Evolutionary conservation across 2,888 invertebrate genomes (phyloP).

Genomic region (Anthrax anthrax): DNA sequence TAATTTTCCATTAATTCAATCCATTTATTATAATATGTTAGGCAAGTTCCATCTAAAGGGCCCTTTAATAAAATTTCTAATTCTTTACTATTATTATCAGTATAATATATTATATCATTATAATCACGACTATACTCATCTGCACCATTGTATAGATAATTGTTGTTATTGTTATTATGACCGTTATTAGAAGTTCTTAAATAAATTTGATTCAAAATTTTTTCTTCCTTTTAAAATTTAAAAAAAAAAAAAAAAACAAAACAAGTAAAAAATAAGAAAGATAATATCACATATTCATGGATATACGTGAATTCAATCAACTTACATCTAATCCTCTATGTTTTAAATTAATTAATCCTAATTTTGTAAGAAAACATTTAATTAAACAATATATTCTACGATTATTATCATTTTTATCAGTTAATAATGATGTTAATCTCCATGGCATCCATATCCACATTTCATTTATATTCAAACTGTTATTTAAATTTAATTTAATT

Average conservation of each 20-base stretch:
- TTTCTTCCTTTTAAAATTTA: background rate
- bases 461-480: background rate
- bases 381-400: constrained; percentile 18
- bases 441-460: constrained; percentile 11
- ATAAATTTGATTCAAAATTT: no score
- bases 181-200: no score
- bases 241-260: background rate
- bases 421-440: constrained; percentile 16
- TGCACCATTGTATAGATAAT: no score
- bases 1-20: constrained; percentile 10
- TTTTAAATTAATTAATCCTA: constrained; percentile 21
- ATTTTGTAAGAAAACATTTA: constrained; percentile 20
- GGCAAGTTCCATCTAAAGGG: constrained; percentile 15
- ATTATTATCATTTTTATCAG: constrained; percentile 11
- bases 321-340: constrained; percentile 18
- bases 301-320: no score
- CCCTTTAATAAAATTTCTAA: constrained; percentile 5
- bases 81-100: no score
- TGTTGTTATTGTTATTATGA: no score
- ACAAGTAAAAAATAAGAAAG: background rate
- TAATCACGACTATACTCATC: no score
- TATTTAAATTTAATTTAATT: no score
- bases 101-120: no score
- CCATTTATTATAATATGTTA: constrained; percentile 16
- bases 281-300: no score